Evolutionary conservation across 2,113 vertebrate genomes (phyloP), one percentile per base, ranked within the genome.

Genomic region (Phocoena phocoena): DNA sequence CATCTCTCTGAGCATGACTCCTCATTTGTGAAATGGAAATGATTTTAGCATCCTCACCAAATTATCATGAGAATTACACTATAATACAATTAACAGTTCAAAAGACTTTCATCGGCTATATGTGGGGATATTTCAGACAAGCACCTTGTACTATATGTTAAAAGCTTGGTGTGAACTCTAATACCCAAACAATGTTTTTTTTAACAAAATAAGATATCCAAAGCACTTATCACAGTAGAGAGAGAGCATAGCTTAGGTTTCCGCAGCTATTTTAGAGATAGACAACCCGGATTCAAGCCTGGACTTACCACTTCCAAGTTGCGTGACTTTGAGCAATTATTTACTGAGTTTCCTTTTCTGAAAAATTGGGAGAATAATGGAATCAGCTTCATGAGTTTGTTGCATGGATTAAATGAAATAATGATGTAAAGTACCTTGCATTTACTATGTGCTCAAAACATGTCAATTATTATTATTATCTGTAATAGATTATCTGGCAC

Each of bases 11-110:
- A 88, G 33, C 88, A 67, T 67, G 65, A 76, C 15, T 85, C 38
- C 65, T 81, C 68, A 88, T 79, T 44, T 88, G 25, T 90, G 77
- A 97, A 68, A 63, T 74, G 36, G 58, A 90, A 80, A 90, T 76
- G 31, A 86, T 23, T 95, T 67, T 67, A 65, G 4, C n/a, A n/a
- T 76, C 41, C 47, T 74, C 50, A 41, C 80, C 14, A n/a, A 94
- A 79, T 71, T 60, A 67, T 62, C 12, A 1, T 55, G 31, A 88
- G 33, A 97, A 88, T 63, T 85, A 53, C 28, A 38, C n/a, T 47
- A 7, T 38, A 65, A 63, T 97, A 38, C 12, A 44, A 76, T 41
- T 25, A n/a, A 23, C 38, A 73, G 25, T 74, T 90, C 47, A n/a
- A 92, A 90, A 85, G 53, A 83, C 8, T 73, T 25, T 84, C 33